Evolutionary conservation across 2,888 invertebrate species (phyloP), one percentile per base, ranked within the genome.

Genomic region (Hedychridium roseum): DNA sequence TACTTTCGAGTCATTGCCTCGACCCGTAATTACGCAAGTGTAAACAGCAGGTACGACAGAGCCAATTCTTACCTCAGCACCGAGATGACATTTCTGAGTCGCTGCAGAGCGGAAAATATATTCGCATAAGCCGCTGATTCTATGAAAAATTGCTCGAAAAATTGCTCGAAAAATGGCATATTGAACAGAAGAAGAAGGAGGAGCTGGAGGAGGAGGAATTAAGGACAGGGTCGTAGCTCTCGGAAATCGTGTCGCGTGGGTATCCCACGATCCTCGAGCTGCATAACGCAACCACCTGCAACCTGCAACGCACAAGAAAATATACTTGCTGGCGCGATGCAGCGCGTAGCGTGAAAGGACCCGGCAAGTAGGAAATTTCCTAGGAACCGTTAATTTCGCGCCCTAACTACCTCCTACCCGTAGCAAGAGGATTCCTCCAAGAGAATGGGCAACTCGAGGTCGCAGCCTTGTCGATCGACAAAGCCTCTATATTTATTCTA

Each of bases 401-500:
- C 40, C 11, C 27, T n/a, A n/a, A n/a, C n/a, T n/a, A n/a, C n/a
- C n/a, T n/a, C n/a, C n/a, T n/a, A n/a, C n/a, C n/a, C n/a, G n/a
- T n/a, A n/a, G n/a, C n/a, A n/a, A n/a, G n/a, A n/a, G n/a, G n/a
- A n/a, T n/a, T n/a, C n/a, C n/a, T n/a, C n/a, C n/a, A 27, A 7
- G 14, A 54, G 21, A 39, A 76, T 76, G 76, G 76, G 76, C 5
- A 75, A 74, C 45, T 50, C 65, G 2, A 68, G 62, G 50, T 76
- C 76, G 21, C 73, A 73, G 18, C 54, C 68, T 35, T 66, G 65
- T 47, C 66, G 63, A 43, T 66, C 61, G 26, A 61, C 65, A 42
- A 73, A 68, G 32, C 54, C 72, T 2, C 81, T 87, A 41, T 88
- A 87, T 70, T 80, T 88, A 52, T 79, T 88, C 60, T 86, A 88